Base-by-base conservation (phyloP, 2,113 vertebrate species). In the Myotis brandtii region DNA sequence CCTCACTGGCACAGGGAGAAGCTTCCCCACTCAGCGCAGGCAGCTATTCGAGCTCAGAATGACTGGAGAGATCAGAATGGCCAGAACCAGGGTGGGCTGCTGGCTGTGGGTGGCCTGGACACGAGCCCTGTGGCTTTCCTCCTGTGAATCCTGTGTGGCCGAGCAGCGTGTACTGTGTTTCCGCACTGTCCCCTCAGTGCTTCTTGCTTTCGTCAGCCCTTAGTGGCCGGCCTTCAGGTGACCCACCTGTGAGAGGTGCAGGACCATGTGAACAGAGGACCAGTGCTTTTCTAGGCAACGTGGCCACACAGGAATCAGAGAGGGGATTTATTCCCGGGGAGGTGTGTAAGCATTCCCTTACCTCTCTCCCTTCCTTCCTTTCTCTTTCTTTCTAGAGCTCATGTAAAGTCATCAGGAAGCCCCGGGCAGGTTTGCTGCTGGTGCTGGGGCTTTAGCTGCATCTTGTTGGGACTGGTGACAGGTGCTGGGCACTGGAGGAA, bases 91-190 rank as follows among this genome's bases (percentile, higher is more conserved):
- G n/a, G 25, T 16, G 7, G 86, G 81, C 85, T 64, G 79, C 62
- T 79, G 48, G 32, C 67, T 64, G 32, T 46, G 89, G 56, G 67
- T 82, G 62, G 62, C 83, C 93, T 86, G 84, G 50, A 37, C 27
- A 23, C 25, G 62, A 48, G 83, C n/a, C 66, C 54, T 17, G 17
- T 18, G 67, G 48, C 17, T 91, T 54, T 93, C n/a, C 32, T 23
- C 1, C 0, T 30, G 18, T 9, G 14, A 30, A 20, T 17, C 12
- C 9, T 32, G 30, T n/a, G 30, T 0, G 56, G 87, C 25, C 14
- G 21, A 75, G 52, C 11, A 2, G 5, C 10, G 40, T 1, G n/a
- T 64, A 25, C 37, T 37, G 48, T 6, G 1, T 62, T 70, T 76
- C 87, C 18, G 50, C 89, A 48, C 32, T 4, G 9, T n/a, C 43